phyloP scores from a whole-genome alignment of 2,797 vertebrate genomes.

The Podargus strigoides region DNA sequence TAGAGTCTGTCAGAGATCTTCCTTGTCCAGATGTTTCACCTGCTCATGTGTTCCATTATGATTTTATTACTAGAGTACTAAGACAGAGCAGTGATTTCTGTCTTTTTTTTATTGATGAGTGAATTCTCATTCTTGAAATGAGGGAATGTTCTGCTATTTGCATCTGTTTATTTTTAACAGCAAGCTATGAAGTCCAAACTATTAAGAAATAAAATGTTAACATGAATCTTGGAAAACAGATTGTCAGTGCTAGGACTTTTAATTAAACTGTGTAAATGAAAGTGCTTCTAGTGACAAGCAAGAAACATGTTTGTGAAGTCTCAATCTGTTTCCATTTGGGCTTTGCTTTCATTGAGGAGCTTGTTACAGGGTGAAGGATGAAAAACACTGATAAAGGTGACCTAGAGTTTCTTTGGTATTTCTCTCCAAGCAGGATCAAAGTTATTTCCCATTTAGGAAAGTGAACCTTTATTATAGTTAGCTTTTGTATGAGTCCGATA shows the following conservation, averaged over 20 bases:
- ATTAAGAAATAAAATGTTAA: background rate
- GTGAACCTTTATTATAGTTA: background rate
- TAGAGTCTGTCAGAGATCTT: background rate
- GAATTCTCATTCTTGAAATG: background rate
- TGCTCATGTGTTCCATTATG: fast-evolving
- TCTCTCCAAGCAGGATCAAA: background rate
- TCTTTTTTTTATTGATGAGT: background rate
- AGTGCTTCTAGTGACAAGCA: background rate
- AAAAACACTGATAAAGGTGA: background rate
- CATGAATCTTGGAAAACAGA: background rate
- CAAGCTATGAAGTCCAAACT: background rate
- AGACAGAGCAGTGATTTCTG: background rate
- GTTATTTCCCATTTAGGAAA: background rate
- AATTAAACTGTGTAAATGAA: background rate
- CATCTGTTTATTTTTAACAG: background rate
- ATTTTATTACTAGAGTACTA: background rate
- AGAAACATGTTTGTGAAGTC: background rate
- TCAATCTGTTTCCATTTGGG: background rate
- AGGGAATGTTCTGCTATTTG: background rate
- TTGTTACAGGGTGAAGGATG: background rate
- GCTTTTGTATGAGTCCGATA: background rate
- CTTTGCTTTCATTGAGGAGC: background rate
- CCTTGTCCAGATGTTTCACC: background rate
- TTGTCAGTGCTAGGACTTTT: background rate
- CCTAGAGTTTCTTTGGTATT: background rate